Conservation (phyloP, 2,797 vertebrate genomes). For the Rhinichthys osculus region DNA sequence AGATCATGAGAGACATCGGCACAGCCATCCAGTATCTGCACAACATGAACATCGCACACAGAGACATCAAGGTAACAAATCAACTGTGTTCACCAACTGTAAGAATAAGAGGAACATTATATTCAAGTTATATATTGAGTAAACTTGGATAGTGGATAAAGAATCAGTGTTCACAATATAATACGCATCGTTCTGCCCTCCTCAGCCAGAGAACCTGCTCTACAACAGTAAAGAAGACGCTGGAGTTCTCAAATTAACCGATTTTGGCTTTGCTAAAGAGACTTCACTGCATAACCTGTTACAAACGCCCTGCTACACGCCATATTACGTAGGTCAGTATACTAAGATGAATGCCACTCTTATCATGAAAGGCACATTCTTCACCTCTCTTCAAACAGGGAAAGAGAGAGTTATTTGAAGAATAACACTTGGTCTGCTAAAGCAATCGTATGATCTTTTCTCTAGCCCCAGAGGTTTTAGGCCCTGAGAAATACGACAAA, state of each 20-base stretch:
- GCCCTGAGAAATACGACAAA: slow-evolving; percentile 98
- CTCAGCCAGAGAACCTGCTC: slow-evolving; percentile 95
- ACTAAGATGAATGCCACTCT: slow-evolving; percentile 1
- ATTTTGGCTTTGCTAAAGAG: slow-evolving; percentile 98
- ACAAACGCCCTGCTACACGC: slow-evolving; percentile 97
- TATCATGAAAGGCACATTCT: background rate
- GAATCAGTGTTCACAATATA: background rate
- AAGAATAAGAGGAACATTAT: background rate
- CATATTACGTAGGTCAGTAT: slow-evolving; percentile 96
- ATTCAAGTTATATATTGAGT: background rate
- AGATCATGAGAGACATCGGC: slow-evolving; percentile 95
- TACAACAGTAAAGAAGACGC: slow-evolving; percentile 89
- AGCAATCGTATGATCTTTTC: background rate
- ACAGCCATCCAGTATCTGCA: slow-evolving; percentile 93
- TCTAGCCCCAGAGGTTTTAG: slow-evolving; percentile 95
- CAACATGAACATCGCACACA: slow-evolving; percentile 91
- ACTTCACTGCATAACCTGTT: slow-evolving; percentile 91
- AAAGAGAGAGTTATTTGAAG: background rate
- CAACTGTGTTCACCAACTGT: background rate
- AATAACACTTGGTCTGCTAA: background rate
- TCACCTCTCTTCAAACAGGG: background rate
- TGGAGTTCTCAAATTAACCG: slow-evolving; percentile 91
- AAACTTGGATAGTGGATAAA: background rate
- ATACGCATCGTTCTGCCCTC: background rate
- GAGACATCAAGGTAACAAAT: slow-evolving; percentile 92